phyloP scores from a whole-genome alignment of 2,797 vertebrate species.

The Heliangelus exortis region DNA sequence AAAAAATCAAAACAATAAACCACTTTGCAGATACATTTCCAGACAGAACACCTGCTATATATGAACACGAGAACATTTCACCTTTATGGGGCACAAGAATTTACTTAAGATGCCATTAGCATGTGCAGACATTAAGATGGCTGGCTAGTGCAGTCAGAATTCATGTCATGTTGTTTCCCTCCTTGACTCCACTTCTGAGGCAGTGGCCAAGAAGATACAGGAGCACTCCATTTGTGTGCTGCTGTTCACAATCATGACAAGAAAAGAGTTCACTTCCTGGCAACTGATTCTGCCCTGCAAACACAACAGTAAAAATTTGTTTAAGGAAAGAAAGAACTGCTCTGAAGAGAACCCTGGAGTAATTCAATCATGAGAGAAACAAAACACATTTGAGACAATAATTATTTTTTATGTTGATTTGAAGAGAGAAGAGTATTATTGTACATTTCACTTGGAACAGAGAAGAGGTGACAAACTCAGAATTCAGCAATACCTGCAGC shows the following conservation, averaged over 20 bases:
- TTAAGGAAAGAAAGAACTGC: constrained; percentile 43
- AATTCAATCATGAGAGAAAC: background rate
- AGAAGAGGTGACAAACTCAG: background rate
- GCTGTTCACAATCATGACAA: background rate
- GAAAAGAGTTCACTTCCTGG: background rate
- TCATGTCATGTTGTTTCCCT: background rate
- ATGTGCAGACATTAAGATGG: background rate
- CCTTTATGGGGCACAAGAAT: background rate
- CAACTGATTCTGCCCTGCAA: background rate
- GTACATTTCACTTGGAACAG: background rate
- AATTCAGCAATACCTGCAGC: background rate
- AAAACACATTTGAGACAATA: constrained; percentile 13
- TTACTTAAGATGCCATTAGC: background rate
- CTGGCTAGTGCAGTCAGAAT: background rate
- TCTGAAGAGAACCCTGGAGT: constrained; percentile 27
- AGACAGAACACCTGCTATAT: background rate
- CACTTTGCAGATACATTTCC: background rate
- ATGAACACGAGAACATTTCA: background rate
- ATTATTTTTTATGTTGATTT: constrained; percentile 32
- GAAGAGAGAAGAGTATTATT: constrained; percentile 23
- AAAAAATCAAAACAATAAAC: background rate
- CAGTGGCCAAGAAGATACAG: background rate
- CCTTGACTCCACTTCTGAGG: background rate
- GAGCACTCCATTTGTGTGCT: background rate
- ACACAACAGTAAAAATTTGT: background rate